Base-by-base conservation (phyloP, 2,888 invertebrate species). In the Eurytoma adleriae region DNA sequence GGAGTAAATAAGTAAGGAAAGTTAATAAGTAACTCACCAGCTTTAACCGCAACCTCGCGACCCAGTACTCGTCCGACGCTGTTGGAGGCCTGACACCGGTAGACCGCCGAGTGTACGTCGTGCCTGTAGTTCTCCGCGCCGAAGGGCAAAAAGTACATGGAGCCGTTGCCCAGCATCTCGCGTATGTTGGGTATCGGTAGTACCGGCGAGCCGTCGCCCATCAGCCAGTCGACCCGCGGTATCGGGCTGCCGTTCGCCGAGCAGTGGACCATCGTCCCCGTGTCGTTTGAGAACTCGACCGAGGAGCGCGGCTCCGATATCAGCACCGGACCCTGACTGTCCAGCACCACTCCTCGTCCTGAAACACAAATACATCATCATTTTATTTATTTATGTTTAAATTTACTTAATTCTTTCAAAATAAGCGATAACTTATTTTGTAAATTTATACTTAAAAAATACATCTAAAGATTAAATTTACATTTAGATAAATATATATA, bases 121-220 rank as follows among this genome's bases (percentile, higher is more conserved):
- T 96, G 94, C 69, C 96, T 93, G 92, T 96, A 97, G 85, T 93
- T 93, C 86, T 96, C 95, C 71, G 95, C 95, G 12, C 95, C 93
- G 91, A 98, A 98, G 3, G 97, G 95, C 83, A 95, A 93, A 91
- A 98, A 96, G 91, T 95, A 94, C 89, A 98, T 93, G 74, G 97
- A 96, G 84, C 97, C 97, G 91, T 98, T 97, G 83, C 94, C 92
- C 86, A 95, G 93, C 86, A 96, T 93, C 89, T 95, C 93, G 69
- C 96, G 94, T 85, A 96, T 92, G 84, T 96, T 95, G 80, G 94
- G 93, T 78, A 92, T 91, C 16, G 91, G 90, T 79, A 92, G 91
- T 16, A 93, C 95, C 62, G 95, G 92, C n/a, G 93, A 93, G 83
- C 95, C 95, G 90, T 95, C 95, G 59, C 93, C 92, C 87, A 93